phyloP scores from a whole-genome alignment of 2,888 invertebrate species.

The Neoaliturus tenellus region DNA sequence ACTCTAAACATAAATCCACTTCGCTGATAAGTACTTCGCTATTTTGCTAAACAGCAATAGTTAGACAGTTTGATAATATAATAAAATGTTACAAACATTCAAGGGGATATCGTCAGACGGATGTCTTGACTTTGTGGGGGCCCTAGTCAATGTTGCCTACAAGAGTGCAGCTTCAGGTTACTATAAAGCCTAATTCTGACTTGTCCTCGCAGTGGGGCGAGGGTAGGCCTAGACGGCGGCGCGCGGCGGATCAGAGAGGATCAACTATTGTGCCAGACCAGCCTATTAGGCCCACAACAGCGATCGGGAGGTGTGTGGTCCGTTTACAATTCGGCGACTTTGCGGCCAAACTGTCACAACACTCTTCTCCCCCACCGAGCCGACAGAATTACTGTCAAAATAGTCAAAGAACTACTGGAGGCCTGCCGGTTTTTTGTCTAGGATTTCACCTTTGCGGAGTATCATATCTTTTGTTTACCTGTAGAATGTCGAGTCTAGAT shows the following conservation, averaged over 20 bases:
- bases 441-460: conserved; percentile 16
- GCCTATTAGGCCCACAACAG: conserved; percentile 16
- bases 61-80: no score
- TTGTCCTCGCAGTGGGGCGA: not conserved
- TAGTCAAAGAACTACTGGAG: conserved; percentile 31
- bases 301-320: conserved; percentile 16
- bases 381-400: not conserved
- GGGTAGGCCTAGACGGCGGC: no score
- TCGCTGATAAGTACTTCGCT: no score
- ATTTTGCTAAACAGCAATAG: no score
- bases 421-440: conserved; percentile 19
- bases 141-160: not conserved
- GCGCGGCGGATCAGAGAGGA: not conserved
- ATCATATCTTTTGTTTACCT: conserved; percentile 42
- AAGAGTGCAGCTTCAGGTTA: not conserved
- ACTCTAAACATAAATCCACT: no score
- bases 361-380: not conserved
- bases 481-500: conserved; percentile 4
- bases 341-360: conserved; percentile 33
- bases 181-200: not conserved
- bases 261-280: not conserved
- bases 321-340: conserved; percentile 39
- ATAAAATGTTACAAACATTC: no score
- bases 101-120: no score
- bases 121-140: no score